Evolutionary conservation across 2,113 vertebrate genomes (phyloP), one percentile per base, ranked within the genome.

Genomic region (Arizona elegans): DNA sequence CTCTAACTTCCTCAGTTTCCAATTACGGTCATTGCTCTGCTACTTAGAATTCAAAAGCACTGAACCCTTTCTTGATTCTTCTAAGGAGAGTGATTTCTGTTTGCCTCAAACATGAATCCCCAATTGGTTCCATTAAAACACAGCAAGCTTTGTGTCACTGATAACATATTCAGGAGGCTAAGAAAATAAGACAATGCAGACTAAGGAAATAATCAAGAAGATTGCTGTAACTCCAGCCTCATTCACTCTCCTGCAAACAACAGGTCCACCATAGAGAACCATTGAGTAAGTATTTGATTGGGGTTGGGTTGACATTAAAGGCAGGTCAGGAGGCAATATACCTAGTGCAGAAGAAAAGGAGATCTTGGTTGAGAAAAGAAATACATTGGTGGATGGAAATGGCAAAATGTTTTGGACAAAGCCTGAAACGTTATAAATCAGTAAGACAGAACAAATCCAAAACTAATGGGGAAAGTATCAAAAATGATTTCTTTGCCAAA

Each of bases 401-500:
- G 21, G n/a, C 19, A 26, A 12, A 53, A 2, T 53, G 7, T 43
- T 33, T 43, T 11, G 3, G 38, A 58, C 53, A 91, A 54, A 56
- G n/a, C 33, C 24, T 91, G 38, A 13, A n/a, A 91, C 23, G 5
- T 75, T 38, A 53, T 17, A 33, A 90, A 53, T 19, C 10, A 8
- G n/a, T 52, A 52, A 50, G 9, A 50, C 23, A 56, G 53, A 88
- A 33, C 29, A 55, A 88, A 91, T 56, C 33, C 75, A 56, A 58
- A 91, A 85, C 21, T 15, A 38, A 81, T 6, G n/a, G 52, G 29
- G 13, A 58, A 50, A 58, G 8, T 24, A 58, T 2, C 47, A 54
- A 38, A 26, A 47, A n/a, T 26, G 29, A 29, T 56, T 58, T 47
- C 9, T 47, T 24, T 15, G 92, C 93, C 86, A 94, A 93, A 95